Evolutionary conservation across 2,797 vertebrate species (phyloP).

Genomic region (Crocidura indochinensis): DNA sequence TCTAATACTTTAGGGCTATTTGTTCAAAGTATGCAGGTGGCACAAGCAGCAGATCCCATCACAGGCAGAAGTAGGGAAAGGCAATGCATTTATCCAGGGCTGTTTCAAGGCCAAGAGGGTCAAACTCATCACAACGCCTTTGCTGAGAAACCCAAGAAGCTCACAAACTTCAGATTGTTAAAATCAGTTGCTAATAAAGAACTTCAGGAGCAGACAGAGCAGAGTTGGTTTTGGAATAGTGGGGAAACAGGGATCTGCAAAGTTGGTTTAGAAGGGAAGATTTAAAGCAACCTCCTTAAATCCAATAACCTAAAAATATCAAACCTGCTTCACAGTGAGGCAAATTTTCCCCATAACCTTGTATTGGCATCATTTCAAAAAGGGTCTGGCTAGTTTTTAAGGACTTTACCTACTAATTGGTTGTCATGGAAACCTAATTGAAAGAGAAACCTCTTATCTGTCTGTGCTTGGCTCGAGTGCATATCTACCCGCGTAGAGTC

Average conservation of each 20-base stretch:
- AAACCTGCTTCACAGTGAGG: not conserved
- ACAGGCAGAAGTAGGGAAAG: not conserved
- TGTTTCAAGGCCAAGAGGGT: accelerated
- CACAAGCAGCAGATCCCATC: not conserved
- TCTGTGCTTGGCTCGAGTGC: not conserved
- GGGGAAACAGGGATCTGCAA: not conserved
- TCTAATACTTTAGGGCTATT: not conserved
- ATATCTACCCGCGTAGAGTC: not conserved
- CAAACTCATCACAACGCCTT: not conserved
- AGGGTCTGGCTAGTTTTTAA: not conserved
- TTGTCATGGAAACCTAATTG: conserved; percentile 58
- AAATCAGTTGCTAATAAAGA: not conserved
- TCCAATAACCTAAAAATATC: not conserved
- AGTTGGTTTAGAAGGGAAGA: not conserved
- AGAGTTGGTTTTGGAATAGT: not conserved
- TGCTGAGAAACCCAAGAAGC: not conserved
- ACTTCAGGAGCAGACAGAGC: not conserved
- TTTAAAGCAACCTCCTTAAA: not conserved
- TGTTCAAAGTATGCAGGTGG: not conserved
- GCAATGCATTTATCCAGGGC: accelerated
- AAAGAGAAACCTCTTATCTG: not conserved
- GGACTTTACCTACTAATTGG: conserved; percentile 7
- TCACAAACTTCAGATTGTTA: not conserved
- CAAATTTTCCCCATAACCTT: not conserved
- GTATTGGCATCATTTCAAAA: conserved; percentile 13